Evolutionary conservation across 2,888 invertebrate species (phyloP).

Genomic region (Dorcus parallelipipedus): DNA sequence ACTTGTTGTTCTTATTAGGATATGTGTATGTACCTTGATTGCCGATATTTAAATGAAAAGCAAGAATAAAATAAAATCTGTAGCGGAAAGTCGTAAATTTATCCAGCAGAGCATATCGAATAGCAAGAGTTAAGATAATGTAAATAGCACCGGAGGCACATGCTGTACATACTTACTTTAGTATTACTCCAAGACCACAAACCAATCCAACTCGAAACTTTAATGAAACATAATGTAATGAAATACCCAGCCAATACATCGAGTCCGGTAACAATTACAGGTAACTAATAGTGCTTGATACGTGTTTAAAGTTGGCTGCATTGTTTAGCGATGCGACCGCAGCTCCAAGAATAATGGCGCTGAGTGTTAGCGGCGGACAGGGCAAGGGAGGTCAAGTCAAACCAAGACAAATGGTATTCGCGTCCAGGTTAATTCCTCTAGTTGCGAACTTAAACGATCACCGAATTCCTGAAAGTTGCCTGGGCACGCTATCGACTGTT

Average conservation of each 20-base stretch:
- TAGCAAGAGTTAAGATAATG: too few species aligned
- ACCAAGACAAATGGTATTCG: slow-evolving; percentile 50
- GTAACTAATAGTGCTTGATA: slow-evolving; percentile 49
- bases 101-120: too few species aligned
- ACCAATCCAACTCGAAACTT: slow-evolving; percentile 41
- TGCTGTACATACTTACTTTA: slow-evolving; percentile 5
- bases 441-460: slow-evolving; percentile 46
- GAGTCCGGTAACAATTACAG: slow-evolving; percentile 43
- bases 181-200: slow-evolving; percentile 14
- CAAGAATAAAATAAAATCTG: too few species aligned
- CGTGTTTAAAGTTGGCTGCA: slow-evolving; percentile 48
- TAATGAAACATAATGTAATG: slow-evolving; percentile 46
- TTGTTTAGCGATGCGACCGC: slow-evolving; percentile 49
- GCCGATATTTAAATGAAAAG: too few species aligned
- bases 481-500: slow-evolving; percentile 28
- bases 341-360: slow-evolving; percentile 47
- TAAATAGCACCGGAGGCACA: background rate
- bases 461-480: slow-evolving; percentile 41
- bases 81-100: too few species aligned
- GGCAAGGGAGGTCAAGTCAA: slow-evolving; percentile 42
- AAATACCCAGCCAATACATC: slow-evolving; percentile 44
- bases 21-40: too few species aligned
- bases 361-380: slow-evolving; percentile 23
- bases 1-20: too few species aligned
- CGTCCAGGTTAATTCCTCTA: slow-evolving; percentile 48